A percentile compares a stretch with the other conserved stretches of the same genome.
Evolutionary conservation across 1,140 invertebrate genomes (phyloP).

Genomic region (Wasmannia auropunctata): DNA sequence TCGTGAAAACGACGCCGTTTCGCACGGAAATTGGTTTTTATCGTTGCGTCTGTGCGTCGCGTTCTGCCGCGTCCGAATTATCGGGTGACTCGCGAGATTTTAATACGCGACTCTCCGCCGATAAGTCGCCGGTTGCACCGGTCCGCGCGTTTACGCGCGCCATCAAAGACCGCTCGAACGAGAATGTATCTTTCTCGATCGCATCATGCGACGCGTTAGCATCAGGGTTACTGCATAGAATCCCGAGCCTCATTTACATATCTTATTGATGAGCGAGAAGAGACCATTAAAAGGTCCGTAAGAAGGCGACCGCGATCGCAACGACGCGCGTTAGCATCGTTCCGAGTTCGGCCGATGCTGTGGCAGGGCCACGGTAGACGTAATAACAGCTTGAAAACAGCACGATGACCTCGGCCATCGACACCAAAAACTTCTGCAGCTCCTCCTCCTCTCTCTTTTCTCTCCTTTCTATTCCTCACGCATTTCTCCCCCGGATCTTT

Average conservation of each 20-base stretch:
- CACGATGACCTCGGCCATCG: slow-evolving; percentile 59
- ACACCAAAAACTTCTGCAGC: slow-evolving; percentile 45
- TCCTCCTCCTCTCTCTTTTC: background rate
- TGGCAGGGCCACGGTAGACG: slow-evolving; percentile 54
- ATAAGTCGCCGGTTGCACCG: slow-evolving; percentile 17
- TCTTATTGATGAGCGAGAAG: slow-evolving; percentile 30
- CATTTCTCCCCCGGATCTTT: background rate
- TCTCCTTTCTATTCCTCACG: background rate
- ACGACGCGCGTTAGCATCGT: background rate
- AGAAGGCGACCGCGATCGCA: slow-evolving; percentile 16
- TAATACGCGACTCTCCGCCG: slow-evolving; percentile 28
- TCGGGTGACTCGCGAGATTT: slow-evolving; percentile 15
- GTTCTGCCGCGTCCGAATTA: background rate
- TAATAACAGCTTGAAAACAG: slow-evolving; percentile 68
- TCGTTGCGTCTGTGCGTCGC: background rate
- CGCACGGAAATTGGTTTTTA: slow-evolving; percentile 31
- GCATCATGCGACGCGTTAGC: slow-evolving; percentile 39
- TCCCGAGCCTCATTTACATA: slow-evolving; percentile 30
- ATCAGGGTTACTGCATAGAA: slow-evolving; percentile 34
- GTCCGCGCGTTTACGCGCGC: slow-evolving; percentile 11
- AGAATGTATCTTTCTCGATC: slow-evolving; percentile 38
- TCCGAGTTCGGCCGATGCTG: background rate
- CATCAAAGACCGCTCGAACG: slow-evolving; percentile 27
- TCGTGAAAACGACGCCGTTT: background rate
- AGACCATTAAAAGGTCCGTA: slow-evolving; percentile 23